Evolutionary conservation across 2,797 vertebrate species (phyloP).

Genomic region (Carcharodon carcharias): DNA sequence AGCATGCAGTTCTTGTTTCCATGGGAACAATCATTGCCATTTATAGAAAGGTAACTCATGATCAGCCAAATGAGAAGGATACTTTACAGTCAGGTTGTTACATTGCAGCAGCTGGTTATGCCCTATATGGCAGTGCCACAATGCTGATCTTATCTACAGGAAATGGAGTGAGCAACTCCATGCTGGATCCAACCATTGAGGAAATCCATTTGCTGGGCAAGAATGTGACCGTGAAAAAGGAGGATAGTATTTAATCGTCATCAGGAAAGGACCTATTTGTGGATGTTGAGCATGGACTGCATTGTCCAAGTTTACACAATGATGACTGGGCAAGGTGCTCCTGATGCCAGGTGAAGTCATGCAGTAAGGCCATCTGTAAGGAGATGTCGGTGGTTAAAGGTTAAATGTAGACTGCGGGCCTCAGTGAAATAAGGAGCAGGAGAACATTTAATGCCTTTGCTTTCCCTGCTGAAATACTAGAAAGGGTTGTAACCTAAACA

Average conservation of each 20-base stretch:
- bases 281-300: neutral
- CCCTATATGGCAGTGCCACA: conserved; percentile 87
- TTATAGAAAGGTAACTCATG: conserved; percentile 77
- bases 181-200: conserved; percentile 90
- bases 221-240: conserved; percentile 84
- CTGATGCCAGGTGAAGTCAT: neutral
- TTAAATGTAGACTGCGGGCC: neutral
- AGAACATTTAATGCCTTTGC: neutral
- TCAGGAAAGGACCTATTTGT: neutral
- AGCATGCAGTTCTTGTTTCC: conserved; percentile 92
- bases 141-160: conserved; percentile 84
- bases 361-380: neutral
- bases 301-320: neutral
- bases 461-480: neutral
- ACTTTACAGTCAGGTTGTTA: conserved; percentile 80
- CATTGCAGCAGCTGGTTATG: conserved; percentile 86
- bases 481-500: neutral
- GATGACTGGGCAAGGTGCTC: neutral
- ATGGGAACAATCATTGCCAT: conserved; percentile 92
- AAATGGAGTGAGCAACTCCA: conserved; percentile 88
- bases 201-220: conserved; percentile 87
- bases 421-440: neutral
- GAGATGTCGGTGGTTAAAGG: neutral
- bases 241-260: conserved; percentile 69
- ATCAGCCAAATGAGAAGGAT: conserved; percentile 71